Conservation (phyloP, 2,113 vertebrate genomes). For the Pipra filicauda region DNA sequence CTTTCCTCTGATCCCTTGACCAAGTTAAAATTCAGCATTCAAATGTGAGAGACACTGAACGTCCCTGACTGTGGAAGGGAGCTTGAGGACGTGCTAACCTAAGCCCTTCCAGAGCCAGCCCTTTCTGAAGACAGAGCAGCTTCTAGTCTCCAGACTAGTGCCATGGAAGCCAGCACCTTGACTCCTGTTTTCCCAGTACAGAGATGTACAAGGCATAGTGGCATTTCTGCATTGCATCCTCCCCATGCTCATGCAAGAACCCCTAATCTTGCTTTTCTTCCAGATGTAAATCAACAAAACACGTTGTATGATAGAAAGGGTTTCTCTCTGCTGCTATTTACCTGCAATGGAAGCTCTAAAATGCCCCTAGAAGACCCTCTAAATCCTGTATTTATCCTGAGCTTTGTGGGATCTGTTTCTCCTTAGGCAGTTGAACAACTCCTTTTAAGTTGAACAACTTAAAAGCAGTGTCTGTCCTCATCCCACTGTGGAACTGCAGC, state of each 20-base stretch:
- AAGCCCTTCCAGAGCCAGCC: background rate
- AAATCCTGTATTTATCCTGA: background rate
- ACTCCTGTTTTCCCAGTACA: background rate
- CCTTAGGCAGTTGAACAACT: background rate
- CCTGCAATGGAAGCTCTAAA: background rate
- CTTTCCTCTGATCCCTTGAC: fast-evolving
- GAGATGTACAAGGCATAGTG: background rate
- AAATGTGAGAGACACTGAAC: background rate
- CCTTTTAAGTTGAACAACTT: background rate
- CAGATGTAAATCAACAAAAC: background rate
- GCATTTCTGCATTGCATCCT: background rate
- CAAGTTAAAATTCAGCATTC: background rate
- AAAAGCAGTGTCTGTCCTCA: background rate
- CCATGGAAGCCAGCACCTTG: background rate
- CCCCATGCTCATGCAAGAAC: background rate
- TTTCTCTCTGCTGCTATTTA: background rate
- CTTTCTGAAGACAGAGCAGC: background rate
- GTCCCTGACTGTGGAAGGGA: background rate
- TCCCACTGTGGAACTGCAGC: background rate
- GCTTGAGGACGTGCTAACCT: background rate
- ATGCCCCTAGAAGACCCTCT: background rate
- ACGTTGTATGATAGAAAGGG: background rate
- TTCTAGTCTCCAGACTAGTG: background rate
- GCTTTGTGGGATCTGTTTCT: background rate
- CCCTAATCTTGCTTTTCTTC: background rate